Base-by-base conservation (phyloP, 2,113 vertebrate species). In the Pelobates fuscus region DNA sequence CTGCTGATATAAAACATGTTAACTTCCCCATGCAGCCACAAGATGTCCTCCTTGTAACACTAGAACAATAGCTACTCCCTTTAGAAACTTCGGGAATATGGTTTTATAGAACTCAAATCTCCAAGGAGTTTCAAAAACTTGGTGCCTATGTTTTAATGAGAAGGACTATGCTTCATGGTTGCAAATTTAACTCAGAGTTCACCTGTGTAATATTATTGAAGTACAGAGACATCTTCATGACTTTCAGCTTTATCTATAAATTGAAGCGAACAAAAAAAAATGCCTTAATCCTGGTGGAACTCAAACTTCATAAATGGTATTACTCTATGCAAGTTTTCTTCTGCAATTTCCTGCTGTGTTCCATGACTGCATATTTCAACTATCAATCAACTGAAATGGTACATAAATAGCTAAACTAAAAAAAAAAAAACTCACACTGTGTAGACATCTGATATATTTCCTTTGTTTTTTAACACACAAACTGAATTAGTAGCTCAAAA, bases 141-240 rank as follows among this genome's bases (percentile, higher is more conserved):
- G 54, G 64, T 49, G 26, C 54, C 72, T 30, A 67, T 67, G 72
- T 76, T 76, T 66, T 74, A 74, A 76, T 76, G 63, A 67, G 72
- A 60, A n/a, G 63, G 54, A 67, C 63, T 67, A 49, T 49, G 54
- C 63, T 67, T 58, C 25, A 25, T 74, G 71, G 62, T 66, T 74
- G 54, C 30, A 74, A 74, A 74, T 74, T 57, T 74, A 58, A 58
- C 62, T 73, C 24, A 5, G 37, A 67, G 72, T 76, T 76, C 72
- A 76, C 54, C 54, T 76, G 54, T 67, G 64, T 67, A 67, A 60
- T 67, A 76, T 67, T 76, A 76, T 67, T 66, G 71, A 74, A 74
- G 71, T 44, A 44, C 62, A 74, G 71, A 74, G 24, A 44, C 49
- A 44, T 65, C 32, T 74, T 58, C 62, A 59, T 46, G 63, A 76